A percentile compares a stretch with the other conserved stretches of the same genome.
Evolutionary conservation across 30 jellyfish, hydroid and myxozoan genomes (phyloP).

Genomic region (Hydractinia echinata): DNA sequence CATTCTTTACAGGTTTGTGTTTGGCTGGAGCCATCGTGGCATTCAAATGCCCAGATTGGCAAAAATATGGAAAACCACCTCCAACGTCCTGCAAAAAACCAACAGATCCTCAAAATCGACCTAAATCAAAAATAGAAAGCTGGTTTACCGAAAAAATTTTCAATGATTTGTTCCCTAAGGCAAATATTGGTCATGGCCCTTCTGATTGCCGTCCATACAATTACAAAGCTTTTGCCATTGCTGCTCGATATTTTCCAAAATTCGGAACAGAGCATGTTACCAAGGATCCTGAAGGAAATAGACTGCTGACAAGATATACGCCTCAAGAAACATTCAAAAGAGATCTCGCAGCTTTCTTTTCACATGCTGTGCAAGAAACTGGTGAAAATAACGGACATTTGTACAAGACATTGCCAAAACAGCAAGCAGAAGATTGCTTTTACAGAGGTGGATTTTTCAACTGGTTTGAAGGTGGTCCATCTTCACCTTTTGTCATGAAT

Average conservation of each 20-base stretch:
- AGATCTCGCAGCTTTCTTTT: constrained; percentile 85
- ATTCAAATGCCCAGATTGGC: constrained; percentile 74
- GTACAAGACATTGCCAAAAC: constrained; percentile 68
- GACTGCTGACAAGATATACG: constrained; percentile 55
- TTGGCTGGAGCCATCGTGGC: neutral
- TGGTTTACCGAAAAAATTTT: constrained; percentile 76
- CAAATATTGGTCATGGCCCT: constrained; percentile 85
- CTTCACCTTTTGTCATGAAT: constrained; percentile 82
- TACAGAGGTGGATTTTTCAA: constrained; percentile 84
- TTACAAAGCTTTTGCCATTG: constrained; percentile 77
- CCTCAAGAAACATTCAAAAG: constrained; percentile 60
- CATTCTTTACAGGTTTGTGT: constrained; percentile 16
- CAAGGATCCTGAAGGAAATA: constrained; percentile 52
- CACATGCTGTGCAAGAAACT: constrained; percentile 92
- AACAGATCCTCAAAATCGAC: constrained; percentile 74
- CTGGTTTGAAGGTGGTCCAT: constrained; percentile 96
- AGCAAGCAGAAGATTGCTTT: constrained; percentile 77
- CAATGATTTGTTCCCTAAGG: constrained; percentile 84
- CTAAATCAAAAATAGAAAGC: constrained; percentile 63
- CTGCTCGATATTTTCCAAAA: constrained; percentile 87
- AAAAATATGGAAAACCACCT: constrained; percentile 59
- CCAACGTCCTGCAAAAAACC: constrained; percentile 74
- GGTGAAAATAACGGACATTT: constrained; percentile 87
- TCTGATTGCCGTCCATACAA: constrained; percentile 84
- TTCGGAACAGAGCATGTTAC: constrained; percentile 82